Percentiles rank a stretch among this genome's conserved stretches.
Evolutionary conservation across 2,113 vertebrate species (phyloP).

Genomic region (Ciconia stormi): DNA sequence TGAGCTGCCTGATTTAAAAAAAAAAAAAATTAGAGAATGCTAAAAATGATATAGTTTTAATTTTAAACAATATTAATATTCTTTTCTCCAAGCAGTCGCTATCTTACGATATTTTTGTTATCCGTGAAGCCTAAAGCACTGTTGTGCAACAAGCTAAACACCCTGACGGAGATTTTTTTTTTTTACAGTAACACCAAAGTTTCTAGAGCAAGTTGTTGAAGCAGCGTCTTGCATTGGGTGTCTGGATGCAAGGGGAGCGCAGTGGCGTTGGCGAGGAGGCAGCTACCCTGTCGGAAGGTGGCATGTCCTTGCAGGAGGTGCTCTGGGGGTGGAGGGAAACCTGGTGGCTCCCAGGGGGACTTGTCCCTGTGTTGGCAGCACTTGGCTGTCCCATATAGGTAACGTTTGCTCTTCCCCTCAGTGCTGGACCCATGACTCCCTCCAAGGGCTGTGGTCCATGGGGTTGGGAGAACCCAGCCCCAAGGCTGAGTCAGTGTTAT

Average conservation of each 20-base stretch:
- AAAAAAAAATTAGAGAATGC: neutral
- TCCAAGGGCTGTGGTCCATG: no score
- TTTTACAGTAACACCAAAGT: neutral
- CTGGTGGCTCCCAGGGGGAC: neutral
- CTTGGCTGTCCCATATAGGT: no score
- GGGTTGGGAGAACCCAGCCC: neutral
- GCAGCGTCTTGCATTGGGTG: no score
- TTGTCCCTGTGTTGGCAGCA: neutral
- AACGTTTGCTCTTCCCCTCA: neutral
- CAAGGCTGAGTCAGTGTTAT: neutral
- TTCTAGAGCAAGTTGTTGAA: neutral
- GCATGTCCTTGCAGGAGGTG: neutral
- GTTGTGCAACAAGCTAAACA: no score
- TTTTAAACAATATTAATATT: neutral
- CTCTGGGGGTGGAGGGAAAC: neutral
- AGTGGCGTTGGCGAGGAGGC: accelerated
- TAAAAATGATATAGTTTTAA: neutral
- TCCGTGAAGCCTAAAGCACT: neutral
- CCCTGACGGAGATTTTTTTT: neutral
- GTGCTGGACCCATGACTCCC: neutral
- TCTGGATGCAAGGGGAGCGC: neutral
- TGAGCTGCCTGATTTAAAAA: neutral
- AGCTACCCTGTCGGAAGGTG: neutral
- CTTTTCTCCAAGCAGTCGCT: neutral
- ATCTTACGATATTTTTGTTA: neutral